Evolutionary conservation across 2,888 invertebrate species (phyloP).

Genomic region (Anodontia alba): DNA sequence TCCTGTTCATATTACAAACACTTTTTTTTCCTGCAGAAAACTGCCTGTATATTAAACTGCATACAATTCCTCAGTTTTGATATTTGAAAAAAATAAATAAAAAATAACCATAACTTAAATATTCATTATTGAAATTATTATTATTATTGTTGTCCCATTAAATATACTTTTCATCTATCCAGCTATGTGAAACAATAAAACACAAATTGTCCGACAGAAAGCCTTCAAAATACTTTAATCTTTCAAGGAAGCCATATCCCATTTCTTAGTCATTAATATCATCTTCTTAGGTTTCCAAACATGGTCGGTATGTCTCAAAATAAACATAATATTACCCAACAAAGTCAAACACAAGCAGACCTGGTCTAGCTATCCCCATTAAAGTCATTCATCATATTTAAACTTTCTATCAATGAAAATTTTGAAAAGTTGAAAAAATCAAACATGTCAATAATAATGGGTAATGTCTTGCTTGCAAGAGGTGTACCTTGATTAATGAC

Average conservation of each 20-base stretch:
- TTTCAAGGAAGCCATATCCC: background rate
- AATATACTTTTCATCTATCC: too few relatives aligned
- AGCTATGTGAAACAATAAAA: too few relatives aligned
- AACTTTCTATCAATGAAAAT: background rate
- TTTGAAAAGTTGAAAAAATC: background rate
- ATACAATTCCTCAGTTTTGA: too few relatives aligned
- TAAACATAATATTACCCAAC: background rate
- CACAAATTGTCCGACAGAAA: too few relatives aligned
- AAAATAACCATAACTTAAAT: too few relatives aligned
- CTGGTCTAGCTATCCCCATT: background rate
- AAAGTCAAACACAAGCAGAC: background rate
- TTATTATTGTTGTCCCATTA: too few relatives aligned
- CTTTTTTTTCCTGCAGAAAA: too few relatives aligned
- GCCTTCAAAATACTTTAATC: background rate
- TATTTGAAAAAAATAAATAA: too few relatives aligned
- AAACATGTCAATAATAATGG: background rate
- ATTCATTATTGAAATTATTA: too few relatives aligned
- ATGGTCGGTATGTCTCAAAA: background rate
- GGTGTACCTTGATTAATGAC: background rate
- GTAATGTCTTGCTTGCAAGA: background rate
- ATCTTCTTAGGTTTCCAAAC: background rate
- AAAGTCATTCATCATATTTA: background rate
- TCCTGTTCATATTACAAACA: too few relatives aligned
- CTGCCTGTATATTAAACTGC: too few relatives aligned
- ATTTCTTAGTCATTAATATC: constrained; percentile 15